Base-by-base conservation (phyloP, 2,888 invertebrate species). In the Thereva nobilitata region DNA sequence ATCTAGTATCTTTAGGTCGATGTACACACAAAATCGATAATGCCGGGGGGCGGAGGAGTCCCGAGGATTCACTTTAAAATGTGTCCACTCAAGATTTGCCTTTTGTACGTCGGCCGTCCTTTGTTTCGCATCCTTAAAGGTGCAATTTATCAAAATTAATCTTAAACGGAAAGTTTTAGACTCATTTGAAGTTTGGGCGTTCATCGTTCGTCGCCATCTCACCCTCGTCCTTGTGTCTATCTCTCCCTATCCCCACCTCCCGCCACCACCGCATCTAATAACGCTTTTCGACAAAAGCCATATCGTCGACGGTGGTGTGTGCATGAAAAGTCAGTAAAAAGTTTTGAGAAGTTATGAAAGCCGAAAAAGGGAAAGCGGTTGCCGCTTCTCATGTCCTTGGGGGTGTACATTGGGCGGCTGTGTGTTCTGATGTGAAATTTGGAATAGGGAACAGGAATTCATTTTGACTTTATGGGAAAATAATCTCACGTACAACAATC, bases 91-190 rank as follows among this genome's bases (percentile, higher is more conserved):
- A 6, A 35, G 34, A 34, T 9, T 37, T 34, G 7, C n/a, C 34
- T 6, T 34, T 9, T 8, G 8, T 9, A 9, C 35, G 7, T n/a
- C 7, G 8, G 35, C n/a, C 35, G 52, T 52, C 23, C 37, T 44
- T 34, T 42, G 34, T 44, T 45, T 42, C 40, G 38, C 7, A 44
- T 9, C n/a, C 49, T 59, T 59, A 59, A 59, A 59, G 59, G 38
- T 59, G 59, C 45, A 49, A 63, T 63, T 63, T 53, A 53, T 63
- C 63, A 63, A 63, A 63, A 63, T 63, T 63, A 42, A 63, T 63
- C 52, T 63, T 63, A 52, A 63, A 52, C 52, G 52, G 42, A 63
- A 63, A 63, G 34, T 63, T 63, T 63, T 63, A 63, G 50, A 41
- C 35, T 63, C 63, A 42, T 53, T 57, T 63, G 42, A 63, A 63